phyloP scores from a whole-genome alignment of 2,113 vertebrate species.

The Chunga burmeisteri region DNA sequence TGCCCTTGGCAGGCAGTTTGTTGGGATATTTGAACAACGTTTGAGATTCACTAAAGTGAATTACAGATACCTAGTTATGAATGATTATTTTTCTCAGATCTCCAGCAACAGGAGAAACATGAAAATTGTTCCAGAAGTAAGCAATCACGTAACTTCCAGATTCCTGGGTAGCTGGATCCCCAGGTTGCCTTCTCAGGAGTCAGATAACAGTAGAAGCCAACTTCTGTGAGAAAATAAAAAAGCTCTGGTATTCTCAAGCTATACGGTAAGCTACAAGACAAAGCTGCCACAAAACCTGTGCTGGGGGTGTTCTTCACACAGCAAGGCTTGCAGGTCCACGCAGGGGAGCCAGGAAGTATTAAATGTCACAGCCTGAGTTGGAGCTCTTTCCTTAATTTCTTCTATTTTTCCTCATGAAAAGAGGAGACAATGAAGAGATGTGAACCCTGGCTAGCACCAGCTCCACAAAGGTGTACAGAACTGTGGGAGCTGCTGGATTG shows the following conservation, averaged over 20 bases:
- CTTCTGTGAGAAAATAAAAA: neutral
- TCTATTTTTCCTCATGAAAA: neutral
- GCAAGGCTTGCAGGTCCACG: fast-evolving
- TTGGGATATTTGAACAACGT: neutral
- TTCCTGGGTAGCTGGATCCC: neutral
- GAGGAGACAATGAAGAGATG: neutral
- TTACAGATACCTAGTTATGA: neutral
- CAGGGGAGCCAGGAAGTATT: neutral
- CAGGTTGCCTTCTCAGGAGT: neutral
- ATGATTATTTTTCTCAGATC: neutral
- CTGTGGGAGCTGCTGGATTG: neutral
- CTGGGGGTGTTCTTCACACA: neutral
- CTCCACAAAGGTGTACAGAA: neutral
- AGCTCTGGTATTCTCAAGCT: neutral
- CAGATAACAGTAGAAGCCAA: neutral
- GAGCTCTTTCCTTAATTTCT: neutral
- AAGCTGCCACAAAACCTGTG: neutral
- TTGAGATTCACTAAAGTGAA: neutral
- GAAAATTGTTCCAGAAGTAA: neutral
- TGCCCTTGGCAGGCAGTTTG: neutral
- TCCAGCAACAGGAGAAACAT: neutral
- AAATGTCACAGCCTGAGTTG: neutral
- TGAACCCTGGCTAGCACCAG: neutral
- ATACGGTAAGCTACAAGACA: neutral
- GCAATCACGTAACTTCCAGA: neutral